phyloP scores from a whole-genome alignment of 2,888 invertebrate genomes.

The Eledona agricola region DNA sequence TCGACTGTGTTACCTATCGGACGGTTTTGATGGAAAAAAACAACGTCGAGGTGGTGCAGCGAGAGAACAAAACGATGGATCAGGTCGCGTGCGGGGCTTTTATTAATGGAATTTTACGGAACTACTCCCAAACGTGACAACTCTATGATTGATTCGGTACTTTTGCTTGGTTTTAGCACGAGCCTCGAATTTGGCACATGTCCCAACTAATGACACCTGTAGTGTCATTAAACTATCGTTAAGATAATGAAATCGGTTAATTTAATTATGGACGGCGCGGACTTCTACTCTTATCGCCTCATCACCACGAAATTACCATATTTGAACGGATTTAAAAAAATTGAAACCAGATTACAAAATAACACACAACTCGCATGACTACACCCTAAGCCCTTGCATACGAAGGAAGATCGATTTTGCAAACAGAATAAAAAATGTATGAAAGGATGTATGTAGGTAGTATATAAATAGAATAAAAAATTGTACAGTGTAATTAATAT shows the following conservation, averaged over 20 bases:
- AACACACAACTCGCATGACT: too few species aligned
- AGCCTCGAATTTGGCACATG: conserved; percentile 33
- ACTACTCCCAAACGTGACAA: conserved; percentile 39
- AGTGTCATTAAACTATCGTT: conserved; percentile 39
- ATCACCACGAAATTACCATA: too few species aligned
- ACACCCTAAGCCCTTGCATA: too few species aligned
- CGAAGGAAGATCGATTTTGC: too few species aligned
- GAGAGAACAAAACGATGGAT: conserved; percentile 12
- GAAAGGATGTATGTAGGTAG: too few species aligned
- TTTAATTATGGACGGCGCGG: too few species aligned
- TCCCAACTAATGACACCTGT: conserved; percentile 28
- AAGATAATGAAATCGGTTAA: conserved; percentile 26
- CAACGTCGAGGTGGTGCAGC: conserved; percentile 2
- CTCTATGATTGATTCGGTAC: conserved; percentile 44
- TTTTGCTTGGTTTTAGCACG: conserved; percentile 27
- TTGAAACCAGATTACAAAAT: too few species aligned
- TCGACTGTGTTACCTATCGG: conserved; percentile 37
- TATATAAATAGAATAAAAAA: too few species aligned
- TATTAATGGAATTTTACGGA: conserved; percentile 42
- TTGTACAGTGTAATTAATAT: too few species aligned
- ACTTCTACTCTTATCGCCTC: too few species aligned
- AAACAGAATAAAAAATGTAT: too few species aligned
- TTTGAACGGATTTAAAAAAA: too few species aligned
- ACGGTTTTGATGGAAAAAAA: conserved; percentile 33
- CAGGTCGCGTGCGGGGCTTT: conserved; percentile 42